Percentiles rank a stretch among this genome's conserved stretches.
Conservation (phyloP, 2,113 vertebrate species). For the Orthochromis malagaraziensis region DNA sequence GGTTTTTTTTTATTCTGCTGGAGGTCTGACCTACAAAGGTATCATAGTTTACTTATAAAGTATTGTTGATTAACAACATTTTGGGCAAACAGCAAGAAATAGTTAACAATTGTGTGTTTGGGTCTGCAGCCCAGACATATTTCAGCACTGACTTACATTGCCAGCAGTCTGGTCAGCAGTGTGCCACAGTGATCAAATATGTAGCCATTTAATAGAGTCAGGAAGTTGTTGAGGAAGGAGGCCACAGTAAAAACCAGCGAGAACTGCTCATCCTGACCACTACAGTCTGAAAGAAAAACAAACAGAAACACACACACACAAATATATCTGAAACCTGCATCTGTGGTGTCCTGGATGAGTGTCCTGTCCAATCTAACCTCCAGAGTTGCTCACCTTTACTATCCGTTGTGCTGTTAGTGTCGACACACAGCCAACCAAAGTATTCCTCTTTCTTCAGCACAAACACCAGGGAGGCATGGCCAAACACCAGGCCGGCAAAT, state of each 20-base stretch:
- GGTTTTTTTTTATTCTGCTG: background rate
- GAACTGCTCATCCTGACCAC: constrained; percentile 76
- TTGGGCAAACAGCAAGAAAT: background rate
- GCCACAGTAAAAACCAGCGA: constrained; percentile 84
- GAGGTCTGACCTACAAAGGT: background rate
- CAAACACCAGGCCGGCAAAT: constrained; percentile 79
- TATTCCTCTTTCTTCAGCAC: constrained; percentile 80
- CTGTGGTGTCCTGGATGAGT: background rate
- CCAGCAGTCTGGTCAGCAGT: constrained; percentile 71
- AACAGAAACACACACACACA: background rate
- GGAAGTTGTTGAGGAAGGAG: constrained; percentile 85
- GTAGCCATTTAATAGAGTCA: constrained; percentile 76
- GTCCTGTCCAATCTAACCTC: background rate
- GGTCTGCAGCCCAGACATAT: background rate
- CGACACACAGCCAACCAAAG: constrained; percentile 71
- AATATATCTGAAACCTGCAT: background rate
- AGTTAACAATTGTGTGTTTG: background rate
- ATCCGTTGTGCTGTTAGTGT: constrained; percentile 9
- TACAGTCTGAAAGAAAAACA: constrained; percentile 64
- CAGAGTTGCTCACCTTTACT: constrained; percentile 31
- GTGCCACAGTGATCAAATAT: constrained; percentile 86
- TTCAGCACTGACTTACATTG: constrained; percentile 52
- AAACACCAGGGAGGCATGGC: constrained; percentile 82
- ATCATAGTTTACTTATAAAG: background rate
- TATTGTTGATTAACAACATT: background rate